Base-by-base conservation (phyloP, 2,797 vertebrate genomes). In the Pseudochromis fuscus region DNA sequence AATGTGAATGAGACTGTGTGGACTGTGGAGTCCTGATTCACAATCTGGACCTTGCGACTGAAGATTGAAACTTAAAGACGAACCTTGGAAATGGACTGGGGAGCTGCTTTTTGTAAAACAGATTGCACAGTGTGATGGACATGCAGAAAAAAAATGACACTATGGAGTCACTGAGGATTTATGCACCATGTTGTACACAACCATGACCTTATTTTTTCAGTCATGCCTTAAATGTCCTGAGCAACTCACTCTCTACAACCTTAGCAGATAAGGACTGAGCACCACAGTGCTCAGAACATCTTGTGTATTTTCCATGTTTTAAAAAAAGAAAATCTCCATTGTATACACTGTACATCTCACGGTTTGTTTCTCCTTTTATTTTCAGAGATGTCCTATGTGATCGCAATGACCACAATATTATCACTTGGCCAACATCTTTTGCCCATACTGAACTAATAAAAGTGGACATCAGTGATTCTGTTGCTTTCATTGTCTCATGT, bases 181-280 rank as follows among this genome's bases (percentile, higher is more conserved):
- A 24, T 60, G 63, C 50, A 77, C 74, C 64, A 57, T 69, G 62
- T 77, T 74, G 67, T 78, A 86, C 77, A 67, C 70, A 73, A 70
- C 42, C 70, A 75, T 80, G 64, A 82, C 67, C 84, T 86, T 84
- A 75, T 87, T 90, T 44, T 77, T 88, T 87, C 75, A 88, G 72
- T 79, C 82, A 90, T 88, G 89, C 88, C 90, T 91, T 90, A 89
- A 88, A 83, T 27, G 58, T 89, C 75, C 74, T 21, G 68, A 76
- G 51, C 53, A 28, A 11, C 52, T 71, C 48, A 45, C 79, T 85
- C 78, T 67, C 25, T 37, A 31, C 70, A 56, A 76, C 57, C 28
- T 51, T 67, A 67, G 78, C 69, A 52, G 67, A 81, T 44, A 31
- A 64, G 35, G 75, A 73, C 67, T 63, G 82, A 84, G 70, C 77